Conservation (phyloP, 37 sponge, comb jelly and placozoan genomes). For the Aphrocallistes beatrix region DNA sequence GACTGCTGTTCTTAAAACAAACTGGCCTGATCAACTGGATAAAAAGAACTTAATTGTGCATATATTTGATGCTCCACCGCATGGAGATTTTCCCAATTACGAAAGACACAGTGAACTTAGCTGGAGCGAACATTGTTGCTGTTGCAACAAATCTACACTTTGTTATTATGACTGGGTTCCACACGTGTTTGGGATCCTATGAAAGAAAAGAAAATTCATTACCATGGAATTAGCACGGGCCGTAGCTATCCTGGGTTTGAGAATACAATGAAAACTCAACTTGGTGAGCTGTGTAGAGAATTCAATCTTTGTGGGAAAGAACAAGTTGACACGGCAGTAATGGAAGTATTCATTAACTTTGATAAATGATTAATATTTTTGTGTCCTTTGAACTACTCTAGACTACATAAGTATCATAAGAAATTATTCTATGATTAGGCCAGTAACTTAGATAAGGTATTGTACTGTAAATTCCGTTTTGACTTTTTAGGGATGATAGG, state of each 20-base stretch:
- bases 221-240: not conserved
- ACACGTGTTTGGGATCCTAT: not conserved
- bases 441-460: too few relatives aligned
- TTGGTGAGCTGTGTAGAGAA: not conserved
- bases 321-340: not conserved
- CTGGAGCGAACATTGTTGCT: not conserved
- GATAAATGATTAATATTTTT: too few relatives aligned
- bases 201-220: not conserved
- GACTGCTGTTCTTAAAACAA: not conserved
- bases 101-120: not conserved
- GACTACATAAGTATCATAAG: too few relatives aligned
- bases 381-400: too few relatives aligned
- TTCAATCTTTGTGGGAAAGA: not conserved
- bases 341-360: not conserved
- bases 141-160: not conserved
- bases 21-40: not conserved
- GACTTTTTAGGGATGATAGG: too few relatives aligned
- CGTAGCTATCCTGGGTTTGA: not conserved
- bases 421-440: too few relatives aligned
- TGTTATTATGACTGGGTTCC: not conserved
- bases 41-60: not conserved
- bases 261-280: not conserved
- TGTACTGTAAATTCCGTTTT: too few relatives aligned
- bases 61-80: slow-evolving; percentile 3
- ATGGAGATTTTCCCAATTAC: not conserved